Percentiles rank a stretch among this genome's conserved stretches.
phyloP scores from a whole-genome alignment of 2,113 vertebrate genomes.

The Bubalus kerabau region DNA sequence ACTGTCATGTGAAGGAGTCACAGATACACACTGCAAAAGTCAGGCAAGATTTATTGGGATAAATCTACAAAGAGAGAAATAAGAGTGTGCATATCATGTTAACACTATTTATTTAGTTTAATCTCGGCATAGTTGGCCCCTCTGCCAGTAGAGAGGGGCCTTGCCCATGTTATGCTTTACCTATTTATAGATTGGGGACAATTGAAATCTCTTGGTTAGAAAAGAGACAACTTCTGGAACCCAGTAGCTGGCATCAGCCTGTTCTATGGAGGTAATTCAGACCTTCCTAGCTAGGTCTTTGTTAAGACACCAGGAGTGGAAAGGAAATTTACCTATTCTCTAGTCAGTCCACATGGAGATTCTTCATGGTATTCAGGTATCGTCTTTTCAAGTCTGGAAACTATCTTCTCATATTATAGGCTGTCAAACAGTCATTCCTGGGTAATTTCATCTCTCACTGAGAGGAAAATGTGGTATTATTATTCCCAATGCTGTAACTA shows the following conservation, averaged over 20 bases:
- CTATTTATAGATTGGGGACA: neutral
- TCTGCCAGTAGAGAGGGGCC: neutral
- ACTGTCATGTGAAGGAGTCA: neutral
- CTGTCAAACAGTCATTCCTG: neutral
- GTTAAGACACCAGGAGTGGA: neutral
- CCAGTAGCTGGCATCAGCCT: neutral
- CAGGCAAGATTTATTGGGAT: neutral
- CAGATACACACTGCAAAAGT: neutral
- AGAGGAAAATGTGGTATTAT: neutral
- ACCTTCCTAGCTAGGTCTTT: neutral
- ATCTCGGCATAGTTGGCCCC: neutral
- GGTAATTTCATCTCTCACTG: neutral
- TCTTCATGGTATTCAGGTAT: neutral
- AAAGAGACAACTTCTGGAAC: neutral
- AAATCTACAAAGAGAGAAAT: neutral
- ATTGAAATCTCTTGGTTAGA: neutral
- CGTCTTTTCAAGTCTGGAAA: neutral
- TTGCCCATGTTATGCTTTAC: neutral
- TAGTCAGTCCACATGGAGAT: too few relatives aligned
- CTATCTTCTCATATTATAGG: neutral
- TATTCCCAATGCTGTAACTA: neutral
- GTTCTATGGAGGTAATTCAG: neutral
- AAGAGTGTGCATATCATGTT: accelerated
- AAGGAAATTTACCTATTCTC: neutral
- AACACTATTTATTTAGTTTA: neutral